These are phyloP conservation scores for Andrena hattorfiana DNA, from an alignment of 2,888 invertebrate species.

Conservation along the genomic window DNA sequence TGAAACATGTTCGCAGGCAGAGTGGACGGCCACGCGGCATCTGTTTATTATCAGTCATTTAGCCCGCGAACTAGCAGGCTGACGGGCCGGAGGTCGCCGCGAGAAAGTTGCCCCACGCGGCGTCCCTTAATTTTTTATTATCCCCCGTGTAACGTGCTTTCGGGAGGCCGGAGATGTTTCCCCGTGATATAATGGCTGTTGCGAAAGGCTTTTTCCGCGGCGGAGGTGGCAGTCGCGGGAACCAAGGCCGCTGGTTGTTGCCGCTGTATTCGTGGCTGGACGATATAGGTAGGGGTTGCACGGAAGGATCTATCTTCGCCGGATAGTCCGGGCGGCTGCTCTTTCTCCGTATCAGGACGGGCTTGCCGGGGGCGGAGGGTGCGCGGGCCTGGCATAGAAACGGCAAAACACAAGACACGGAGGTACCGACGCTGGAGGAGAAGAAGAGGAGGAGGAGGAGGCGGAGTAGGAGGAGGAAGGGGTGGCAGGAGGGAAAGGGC, in stretches of 20 bases:
- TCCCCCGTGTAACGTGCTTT: constrained; percentile 26
- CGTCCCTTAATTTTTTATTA: constrained; percentile 64
- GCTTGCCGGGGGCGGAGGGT: constrained; percentile 43
- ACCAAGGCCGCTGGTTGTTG: constrained; percentile 21
- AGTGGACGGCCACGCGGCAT: neutral
- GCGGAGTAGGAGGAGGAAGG: constrained; percentile 24
- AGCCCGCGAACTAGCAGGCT: constrained; percentile 10
- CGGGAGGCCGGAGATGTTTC: constrained; percentile 45
- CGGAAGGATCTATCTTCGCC: constrained; percentile 72
- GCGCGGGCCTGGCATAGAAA: constrained; percentile 53
- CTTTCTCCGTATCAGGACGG: constrained; percentile 65
- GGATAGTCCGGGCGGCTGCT: constrained; percentile 73
- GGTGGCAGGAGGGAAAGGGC: constrained; percentile 64
- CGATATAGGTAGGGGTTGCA: constrained; percentile 59
- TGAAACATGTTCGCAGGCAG: neutral
- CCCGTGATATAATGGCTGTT: constrained; percentile 58
- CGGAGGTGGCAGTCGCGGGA: constrained; percentile 27
- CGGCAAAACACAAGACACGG: constrained; percentile 80
- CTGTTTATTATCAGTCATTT: constrained; percentile 46
- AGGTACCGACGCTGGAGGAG: constrained; percentile 50
- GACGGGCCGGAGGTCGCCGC: neutral
- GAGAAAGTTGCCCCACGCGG: neutral
- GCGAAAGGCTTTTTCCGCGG: constrained; percentile 49
- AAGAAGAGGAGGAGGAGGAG: constrained; percentile 53
- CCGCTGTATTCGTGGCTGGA: constrained; percentile 36